phyloP scores from a whole-genome alignment of 2,888 invertebrate species.

The Drosophila neutralis region DNA sequence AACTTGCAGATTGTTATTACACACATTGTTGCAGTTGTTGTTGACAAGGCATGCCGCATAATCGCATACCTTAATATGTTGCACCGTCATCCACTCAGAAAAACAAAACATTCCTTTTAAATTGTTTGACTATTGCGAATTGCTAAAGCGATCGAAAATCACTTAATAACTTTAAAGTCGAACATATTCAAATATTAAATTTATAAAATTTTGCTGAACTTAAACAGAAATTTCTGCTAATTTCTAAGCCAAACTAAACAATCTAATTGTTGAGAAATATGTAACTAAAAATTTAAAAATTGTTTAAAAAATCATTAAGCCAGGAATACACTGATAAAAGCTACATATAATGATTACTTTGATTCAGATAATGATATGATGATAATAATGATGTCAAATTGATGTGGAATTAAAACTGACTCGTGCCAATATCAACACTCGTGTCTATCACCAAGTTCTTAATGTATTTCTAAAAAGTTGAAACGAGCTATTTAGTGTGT shows the following conservation, averaged over 20 bases:
- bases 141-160: not conserved
- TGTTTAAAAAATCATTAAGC: not conserved
- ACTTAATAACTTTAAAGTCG: not conserved
- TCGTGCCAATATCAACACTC: not conserved
- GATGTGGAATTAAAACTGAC: not conserved
- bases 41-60: constrained; percentile 36
- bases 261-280: not conserved
- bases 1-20: constrained; percentile 54
- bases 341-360: not conserved
- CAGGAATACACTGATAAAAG: fast-evolving
- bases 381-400: not conserved
- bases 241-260: not conserved
- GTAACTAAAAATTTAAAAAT: fast-evolving
- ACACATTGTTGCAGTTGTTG: constrained; percentile 20
- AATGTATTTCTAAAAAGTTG: not conserved
- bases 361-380: not conserved
- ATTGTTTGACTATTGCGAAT: not conserved
- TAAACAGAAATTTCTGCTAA: not conserved
- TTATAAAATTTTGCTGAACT: not conserved
- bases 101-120: not conserved
- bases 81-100: not conserved
- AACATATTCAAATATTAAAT: too few relatives aligned
- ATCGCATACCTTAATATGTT: not conserved
- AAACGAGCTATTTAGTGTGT: not conserved
- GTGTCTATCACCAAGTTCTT: too few relatives aligned